Conservation (phyloP, 2,888 invertebrate genomes). For the Bibio marci region DNA sequence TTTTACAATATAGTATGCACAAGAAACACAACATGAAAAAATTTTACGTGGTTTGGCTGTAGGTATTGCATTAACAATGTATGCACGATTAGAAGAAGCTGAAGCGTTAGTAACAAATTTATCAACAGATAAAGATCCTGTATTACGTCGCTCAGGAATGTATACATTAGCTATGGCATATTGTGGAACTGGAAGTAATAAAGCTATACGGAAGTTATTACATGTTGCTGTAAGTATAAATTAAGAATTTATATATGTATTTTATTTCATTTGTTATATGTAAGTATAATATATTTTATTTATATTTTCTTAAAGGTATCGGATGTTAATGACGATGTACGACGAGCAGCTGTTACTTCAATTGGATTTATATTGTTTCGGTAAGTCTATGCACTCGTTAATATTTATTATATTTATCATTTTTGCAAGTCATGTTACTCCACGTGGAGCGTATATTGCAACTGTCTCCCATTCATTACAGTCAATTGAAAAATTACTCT, state of each 20-base stretch:
- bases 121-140: constrained; percentile 84
- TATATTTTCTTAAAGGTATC: constrained; percentile 38
- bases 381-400: constrained; percentile 26
- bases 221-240: constrained; percentile 71
- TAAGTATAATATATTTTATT: not conserved
- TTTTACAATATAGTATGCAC: constrained; percentile 44
- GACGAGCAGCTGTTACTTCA: constrained; percentile 96
- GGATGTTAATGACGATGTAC: constrained; percentile 97
- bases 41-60: constrained; percentile 92
- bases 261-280: constrained; percentile 1
- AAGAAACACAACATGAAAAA: constrained; percentile 90
- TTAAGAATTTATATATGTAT: no score
- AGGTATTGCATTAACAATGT: constrained; percentile 93
- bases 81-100: constrained; percentile 90
- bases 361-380: constrained; percentile 93
- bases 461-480: no score
- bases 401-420: constrained; percentile 1
- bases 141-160: constrained; percentile 89
- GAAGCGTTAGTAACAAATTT: constrained; percentile 83
- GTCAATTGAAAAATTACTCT: no score
- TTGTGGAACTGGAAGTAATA: constrained; percentile 94
- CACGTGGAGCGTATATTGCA: no score
- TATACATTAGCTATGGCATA: constrained; percentile 97
- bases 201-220: constrained; percentile 83
- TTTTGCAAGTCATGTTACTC: not conserved